Percentiles rank a stretch among this genome's conserved stretches.
These are phyloP conservation scores for Zalophus californianus DNA, from an alignment of 2,797 vertebrate species.

Conservation along the genomic window DNA sequence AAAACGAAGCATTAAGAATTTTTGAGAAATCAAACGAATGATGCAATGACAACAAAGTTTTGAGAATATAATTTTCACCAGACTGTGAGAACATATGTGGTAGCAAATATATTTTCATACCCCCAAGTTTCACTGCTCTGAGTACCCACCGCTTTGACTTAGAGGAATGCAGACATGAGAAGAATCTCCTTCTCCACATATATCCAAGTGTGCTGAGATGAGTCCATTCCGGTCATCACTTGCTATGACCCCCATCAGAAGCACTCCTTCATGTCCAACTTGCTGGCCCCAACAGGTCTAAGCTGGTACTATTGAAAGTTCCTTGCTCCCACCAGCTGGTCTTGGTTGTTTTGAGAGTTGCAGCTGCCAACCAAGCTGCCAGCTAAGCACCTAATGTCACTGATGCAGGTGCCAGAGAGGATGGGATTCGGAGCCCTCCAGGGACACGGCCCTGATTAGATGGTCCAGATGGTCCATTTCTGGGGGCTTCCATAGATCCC, in stretches of 20 bases:
- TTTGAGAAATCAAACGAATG: background rate
- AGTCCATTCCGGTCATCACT: background rate
- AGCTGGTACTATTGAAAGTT: background rate
- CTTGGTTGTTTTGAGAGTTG: background rate
- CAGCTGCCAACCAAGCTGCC: background rate
- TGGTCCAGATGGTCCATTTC: background rate
- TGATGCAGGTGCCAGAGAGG: background rate
- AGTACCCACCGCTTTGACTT: background rate
- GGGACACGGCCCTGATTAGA: background rate
- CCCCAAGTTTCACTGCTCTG: background rate
- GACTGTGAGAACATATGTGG: background rate
- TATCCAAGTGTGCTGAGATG: background rate
- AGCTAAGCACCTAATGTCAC: background rate
- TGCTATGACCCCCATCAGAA: background rate
- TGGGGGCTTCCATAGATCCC: background rate
- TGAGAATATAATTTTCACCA: slow-evolving; percentile 1
- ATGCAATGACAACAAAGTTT: background rate
- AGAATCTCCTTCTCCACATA: slow-evolving; percentile 19
- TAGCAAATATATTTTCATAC: background rate
- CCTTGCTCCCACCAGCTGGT: background rate
- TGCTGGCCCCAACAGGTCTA: background rate
- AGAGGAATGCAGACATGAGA: background rate
- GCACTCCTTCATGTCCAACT: background rate
- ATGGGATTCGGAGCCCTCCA: background rate
- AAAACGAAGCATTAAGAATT: background rate